Base-by-base conservation (phyloP, 2,113 vertebrate species). In the Rousettus leschenaultii region DNA sequence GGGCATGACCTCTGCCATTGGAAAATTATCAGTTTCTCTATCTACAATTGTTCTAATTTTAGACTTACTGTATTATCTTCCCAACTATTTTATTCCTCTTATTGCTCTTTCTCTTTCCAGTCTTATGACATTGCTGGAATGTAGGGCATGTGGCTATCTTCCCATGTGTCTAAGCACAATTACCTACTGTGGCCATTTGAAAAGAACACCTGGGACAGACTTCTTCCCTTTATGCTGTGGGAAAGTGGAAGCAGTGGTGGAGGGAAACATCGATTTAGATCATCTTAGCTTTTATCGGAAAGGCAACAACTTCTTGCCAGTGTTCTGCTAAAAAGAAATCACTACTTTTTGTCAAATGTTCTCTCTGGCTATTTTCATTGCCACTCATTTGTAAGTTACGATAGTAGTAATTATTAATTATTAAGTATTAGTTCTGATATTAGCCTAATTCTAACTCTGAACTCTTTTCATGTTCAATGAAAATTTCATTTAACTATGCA, bases 391-490 rank as follows among this genome's bases (percentile, higher is more conserved):
- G 15, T 71, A 80, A 65, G 11, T 43, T 89, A 74, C 3, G 28
- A 77, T 43, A 68, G 14, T 83, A 66, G 4, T 51, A 70, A 65
- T 95, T 80, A 57, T 63, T 95, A 71, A 89, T 95, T 80, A 57
- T 63, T 95, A 71, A 89, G 6, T 51, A 68, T 90, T 84, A 74
- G 2, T 73, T 89, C 43, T 57, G 24, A 24, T 88, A 43, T 45
- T 70, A 94, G 90, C 55, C 45, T 92, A 79, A 89, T 94, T 86
- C 59, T 92, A 70, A 51, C 22, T 77, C 74, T 70, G 21, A 83
- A n/a, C 16, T 51, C 5, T 86, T 86, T 61, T 73, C 21, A 26
- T 92, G 16, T 77, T 77, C 78, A 33, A 43, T 92, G 48, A 86
- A 78, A 91, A 59, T 35, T 86, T 66, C 16, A 40, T 70, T 94